Percentiles rank a stretch among this genome's conserved stretches.
These are phyloP conservation scores for Macaca mulatta DNA, from an alignment of 2,113 vertebrate species.

Conservation along the genomic window DNA sequence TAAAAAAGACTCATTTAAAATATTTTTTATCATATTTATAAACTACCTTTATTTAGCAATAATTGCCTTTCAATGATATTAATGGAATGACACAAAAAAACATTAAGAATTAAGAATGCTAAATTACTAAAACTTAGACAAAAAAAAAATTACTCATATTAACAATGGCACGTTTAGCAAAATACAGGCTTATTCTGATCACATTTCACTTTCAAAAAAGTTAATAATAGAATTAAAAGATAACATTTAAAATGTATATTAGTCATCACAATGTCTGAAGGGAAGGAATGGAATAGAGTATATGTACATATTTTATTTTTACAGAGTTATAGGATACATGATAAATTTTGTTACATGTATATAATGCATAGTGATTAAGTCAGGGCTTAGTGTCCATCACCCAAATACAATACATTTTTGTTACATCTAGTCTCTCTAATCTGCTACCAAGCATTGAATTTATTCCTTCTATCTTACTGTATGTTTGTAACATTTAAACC, in stretches of 20 bases:
- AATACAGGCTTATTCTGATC: not conserved
- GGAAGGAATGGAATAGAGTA: not conserved
- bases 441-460: not conserved
- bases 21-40: not conserved
- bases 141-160: not conserved
- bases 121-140: not conserved
- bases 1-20: conserved; percentile 44
- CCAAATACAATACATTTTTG: not conserved
- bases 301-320: not conserved
- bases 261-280: not conserved
- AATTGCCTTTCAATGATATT: not conserved
- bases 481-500: not conserved
- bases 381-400: not conserved
- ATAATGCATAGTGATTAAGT: not conserved
- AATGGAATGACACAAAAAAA: not conserved
- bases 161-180: not conserved
- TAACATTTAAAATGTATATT: not conserved
- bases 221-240: not conserved
- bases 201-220: not conserved
- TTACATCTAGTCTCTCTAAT: not conserved
- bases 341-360: not conserved
- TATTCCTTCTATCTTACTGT: not conserved
- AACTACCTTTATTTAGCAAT: not conserved
- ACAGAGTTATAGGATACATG: not conserved
- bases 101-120: not conserved